Conservation (phyloP, 1,140 invertebrate species). For the Heliconius melpomene region DNA sequence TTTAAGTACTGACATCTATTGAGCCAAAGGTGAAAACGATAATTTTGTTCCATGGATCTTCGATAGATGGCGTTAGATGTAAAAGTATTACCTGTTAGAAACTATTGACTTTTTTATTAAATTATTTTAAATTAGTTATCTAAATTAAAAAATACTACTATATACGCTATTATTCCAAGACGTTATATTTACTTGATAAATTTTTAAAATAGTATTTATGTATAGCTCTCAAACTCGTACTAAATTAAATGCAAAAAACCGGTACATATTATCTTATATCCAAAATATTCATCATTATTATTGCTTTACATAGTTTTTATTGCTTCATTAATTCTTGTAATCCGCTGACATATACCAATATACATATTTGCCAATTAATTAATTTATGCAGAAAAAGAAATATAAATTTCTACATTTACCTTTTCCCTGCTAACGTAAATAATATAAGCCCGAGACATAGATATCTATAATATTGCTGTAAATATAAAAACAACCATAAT, state of each 20-base stretch:
- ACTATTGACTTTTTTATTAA: neutral
- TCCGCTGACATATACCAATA: neutral
- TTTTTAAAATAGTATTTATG: neutral
- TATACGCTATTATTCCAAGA: neutral
- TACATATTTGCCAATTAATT: neutral
- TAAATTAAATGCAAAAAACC: neutral
- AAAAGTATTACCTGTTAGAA: neutral
- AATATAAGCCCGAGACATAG: neutral
- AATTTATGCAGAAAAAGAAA: neutral
- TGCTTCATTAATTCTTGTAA: neutral
- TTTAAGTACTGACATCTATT: conserved; percentile 35
- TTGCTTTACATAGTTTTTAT: conserved; percentile 9
- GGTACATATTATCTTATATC: neutral
- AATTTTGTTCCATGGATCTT: conserved; percentile 32
- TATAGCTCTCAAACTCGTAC: neutral
- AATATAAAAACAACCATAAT: neutral
- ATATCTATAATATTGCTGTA: neutral
- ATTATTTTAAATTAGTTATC: neutral
- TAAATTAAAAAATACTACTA: neutral
- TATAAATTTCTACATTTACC: neutral
- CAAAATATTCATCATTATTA: conserved; percentile 6
- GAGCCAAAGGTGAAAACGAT: conserved; percentile 18
- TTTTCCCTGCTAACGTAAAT: neutral
- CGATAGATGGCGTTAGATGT: conserved; percentile 36
- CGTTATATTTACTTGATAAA: neutral